These are phyloP conservation scores for Andrena trimmerana DNA, from an alignment of 2,888 invertebrate species.

Conservation along the genomic window DNA sequence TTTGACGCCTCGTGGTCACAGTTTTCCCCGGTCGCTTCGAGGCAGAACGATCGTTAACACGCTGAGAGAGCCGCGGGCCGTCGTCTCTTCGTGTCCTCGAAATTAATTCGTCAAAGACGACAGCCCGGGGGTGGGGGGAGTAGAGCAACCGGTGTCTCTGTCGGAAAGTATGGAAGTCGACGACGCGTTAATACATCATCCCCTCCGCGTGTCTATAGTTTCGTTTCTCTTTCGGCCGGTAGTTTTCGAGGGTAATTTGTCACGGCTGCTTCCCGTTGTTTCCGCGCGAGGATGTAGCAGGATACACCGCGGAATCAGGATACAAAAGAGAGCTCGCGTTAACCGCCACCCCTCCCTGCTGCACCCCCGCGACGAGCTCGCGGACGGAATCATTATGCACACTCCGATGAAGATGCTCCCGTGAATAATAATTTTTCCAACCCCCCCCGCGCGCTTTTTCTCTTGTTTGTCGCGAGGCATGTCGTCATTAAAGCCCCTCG, in stretches of 20 bases:
- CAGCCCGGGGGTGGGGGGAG: not conserved
- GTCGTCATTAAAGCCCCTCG: slow-evolving; percentile 18
- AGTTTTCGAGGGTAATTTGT: slow-evolving; percentile 70
- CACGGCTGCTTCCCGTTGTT: slow-evolving; percentile 51
- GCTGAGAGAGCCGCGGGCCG: not conserved
- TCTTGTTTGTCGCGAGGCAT: slow-evolving; percentile 1
- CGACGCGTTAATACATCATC: slow-evolving; percentile 67
- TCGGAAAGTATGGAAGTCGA: slow-evolving; percentile 27
- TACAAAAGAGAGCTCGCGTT: slow-evolving; percentile 38
- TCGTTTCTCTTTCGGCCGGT: slow-evolving; percentile 53
- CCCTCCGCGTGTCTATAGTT: slow-evolving; percentile 51
- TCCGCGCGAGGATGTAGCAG: slow-evolving; percentile 39
- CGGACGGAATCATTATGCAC: slow-evolving; percentile 51
- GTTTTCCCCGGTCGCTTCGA: not conserved
- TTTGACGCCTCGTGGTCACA: not conserved
- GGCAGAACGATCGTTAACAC: slow-evolving; percentile 17
- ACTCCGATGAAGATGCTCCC: slow-evolving; percentile 41
- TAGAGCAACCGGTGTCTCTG: slow-evolving; percentile 19
- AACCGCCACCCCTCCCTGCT: slow-evolving; percentile 18
- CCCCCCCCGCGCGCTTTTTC: not conserved
- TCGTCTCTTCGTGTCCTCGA: slow-evolving; percentile 4
- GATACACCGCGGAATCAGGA: slow-evolving; percentile 36
- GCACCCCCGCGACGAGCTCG: slow-evolving; percentile 27
- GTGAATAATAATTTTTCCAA: slow-evolving; percentile 38
- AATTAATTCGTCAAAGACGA: slow-evolving; percentile 41